Conservation (phyloP, 1,140 invertebrate genomes). For the Platorchestia sp. region DNA sequence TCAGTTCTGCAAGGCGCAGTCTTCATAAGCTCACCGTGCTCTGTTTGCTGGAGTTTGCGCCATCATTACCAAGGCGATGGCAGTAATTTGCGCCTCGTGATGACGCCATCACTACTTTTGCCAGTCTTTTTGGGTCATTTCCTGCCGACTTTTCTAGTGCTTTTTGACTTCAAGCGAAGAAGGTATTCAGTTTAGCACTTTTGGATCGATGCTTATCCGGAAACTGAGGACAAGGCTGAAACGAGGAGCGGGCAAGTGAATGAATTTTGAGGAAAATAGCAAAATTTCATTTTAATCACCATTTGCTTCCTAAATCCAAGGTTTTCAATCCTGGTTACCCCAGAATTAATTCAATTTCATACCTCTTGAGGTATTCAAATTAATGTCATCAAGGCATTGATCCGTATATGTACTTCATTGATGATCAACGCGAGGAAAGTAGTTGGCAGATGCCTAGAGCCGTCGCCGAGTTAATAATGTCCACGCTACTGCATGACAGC, state of each 20-base stretch:
- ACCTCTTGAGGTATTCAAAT: too few species aligned
- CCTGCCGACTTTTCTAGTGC: background rate
- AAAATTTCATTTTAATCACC: background rate
- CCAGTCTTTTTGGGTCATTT: background rate
- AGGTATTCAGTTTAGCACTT: background rate
- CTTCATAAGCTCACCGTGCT: background rate
- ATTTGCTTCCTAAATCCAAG: background rate
- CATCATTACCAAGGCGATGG: constrained; percentile 44
- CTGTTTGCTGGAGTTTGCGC: constrained; percentile 30
- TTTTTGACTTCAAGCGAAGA: background rate
- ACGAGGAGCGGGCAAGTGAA: background rate
- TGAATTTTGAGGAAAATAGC: background rate
- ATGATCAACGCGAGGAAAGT: too few species aligned
- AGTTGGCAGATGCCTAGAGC: too few species aligned
- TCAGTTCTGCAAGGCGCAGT: background rate
- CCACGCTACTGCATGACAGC: too few species aligned
- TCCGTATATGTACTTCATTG: too few species aligned
- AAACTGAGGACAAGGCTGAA: background rate
- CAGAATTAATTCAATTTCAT: too few species aligned
- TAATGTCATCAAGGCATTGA: too few species aligned
- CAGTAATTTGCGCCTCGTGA: constrained; percentile 36
- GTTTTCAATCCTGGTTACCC: too few species aligned
- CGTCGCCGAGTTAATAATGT: too few species aligned
- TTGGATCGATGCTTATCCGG: background rate
- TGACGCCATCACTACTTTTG: constrained; percentile 34